Percentiles rank a stretch among this genome's conserved stretches.
Evolutionary conservation across 92 coral and sea anemone genomes (phyloP).

Genomic region (Montipora capitata): DNA sequence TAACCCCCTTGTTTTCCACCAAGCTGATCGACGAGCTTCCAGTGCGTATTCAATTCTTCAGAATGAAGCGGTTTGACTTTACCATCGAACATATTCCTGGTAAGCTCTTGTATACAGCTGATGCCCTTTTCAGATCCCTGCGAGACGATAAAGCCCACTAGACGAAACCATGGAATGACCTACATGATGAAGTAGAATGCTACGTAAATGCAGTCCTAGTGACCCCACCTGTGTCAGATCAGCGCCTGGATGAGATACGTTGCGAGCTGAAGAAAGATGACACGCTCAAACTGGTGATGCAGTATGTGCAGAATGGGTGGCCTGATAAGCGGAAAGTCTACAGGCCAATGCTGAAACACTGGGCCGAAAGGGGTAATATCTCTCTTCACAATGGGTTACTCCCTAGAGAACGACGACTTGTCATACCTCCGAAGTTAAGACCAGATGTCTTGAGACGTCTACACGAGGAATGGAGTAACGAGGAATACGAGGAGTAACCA

Average conservation of each 20-base stretch:
- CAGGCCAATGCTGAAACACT: constrained; percentile 49
- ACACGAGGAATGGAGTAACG: too few relatives aligned
- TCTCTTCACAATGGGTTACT: constrained; percentile 59
- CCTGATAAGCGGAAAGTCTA: constrained; percentile 58
- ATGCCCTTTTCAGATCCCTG: constrained; percentile 67
- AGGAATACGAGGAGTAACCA: constrained; percentile 63
- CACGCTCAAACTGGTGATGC: constrained; percentile 27
- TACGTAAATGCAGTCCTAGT: constrained; percentile 41
- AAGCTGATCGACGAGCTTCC: constrained; percentile 76
- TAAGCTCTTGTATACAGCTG: constrained; percentile 63
- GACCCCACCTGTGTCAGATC: constrained; percentile 61
- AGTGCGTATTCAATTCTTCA: constrained; percentile 55
- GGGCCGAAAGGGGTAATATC: constrained; percentile 58
- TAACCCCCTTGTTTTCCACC: constrained; percentile 71
- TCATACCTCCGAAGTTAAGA: constrained; percentile 58
- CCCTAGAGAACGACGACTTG: constrained; percentile 67
- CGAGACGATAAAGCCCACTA: not conserved
- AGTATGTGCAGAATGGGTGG: constrained; percentile 66
- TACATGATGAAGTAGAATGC: constrained; percentile 43
- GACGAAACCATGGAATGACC: constrained; percentile 30
- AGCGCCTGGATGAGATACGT: constrained; percentile 54
- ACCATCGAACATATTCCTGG: constrained; percentile 69
- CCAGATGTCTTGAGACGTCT: constrained; percentile 37
- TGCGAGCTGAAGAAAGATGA: constrained; percentile 54
- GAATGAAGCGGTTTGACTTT: constrained; percentile 63